phyloP scores from a whole-genome alignment of 2,888 invertebrate genomes.

The Drosophila austrosaltans region DNA sequence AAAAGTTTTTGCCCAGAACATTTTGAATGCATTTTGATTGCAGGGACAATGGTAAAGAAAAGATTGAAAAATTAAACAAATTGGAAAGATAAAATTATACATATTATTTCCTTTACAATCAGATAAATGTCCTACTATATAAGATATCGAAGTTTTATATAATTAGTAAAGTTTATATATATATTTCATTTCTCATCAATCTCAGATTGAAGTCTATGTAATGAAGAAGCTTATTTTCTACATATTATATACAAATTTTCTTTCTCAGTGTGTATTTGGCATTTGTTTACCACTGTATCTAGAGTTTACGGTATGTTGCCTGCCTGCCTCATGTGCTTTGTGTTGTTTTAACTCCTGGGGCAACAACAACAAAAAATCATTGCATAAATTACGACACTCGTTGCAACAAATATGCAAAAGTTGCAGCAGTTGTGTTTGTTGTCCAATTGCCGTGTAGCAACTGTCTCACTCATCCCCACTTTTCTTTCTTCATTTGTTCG shows the following conservation, averaged over 20 bases:
- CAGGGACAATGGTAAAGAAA: slow-evolving; percentile 45
- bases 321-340: slow-evolving; percentile 37
- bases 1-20: slow-evolving; percentile 40
- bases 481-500: slow-evolving; percentile 31
- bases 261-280: neutral
- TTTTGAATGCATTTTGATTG: slow-evolving; percentile 71
- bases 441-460: slow-evolving; percentile 43
- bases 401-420: slow-evolving; percentile 67
- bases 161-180: too few species aligned
- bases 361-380: slow-evolving; percentile 56
- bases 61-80: neutral
- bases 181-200: too few species aligned
- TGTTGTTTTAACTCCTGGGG: slow-evolving; percentile 57
- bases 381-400: slow-evolving; percentile 62
- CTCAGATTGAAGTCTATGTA: too few species aligned
- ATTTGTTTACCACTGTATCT: slow-evolving; percentile 26
- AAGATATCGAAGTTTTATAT: too few species aligned
- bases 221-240: too few species aligned
- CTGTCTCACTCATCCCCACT: slow-evolving; percentile 20
- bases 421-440: slow-evolving; percentile 38
- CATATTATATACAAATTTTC: neutral
- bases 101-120: neutral
- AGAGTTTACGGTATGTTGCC: neutral
- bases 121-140: neutral
- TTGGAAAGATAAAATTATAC: neutral